Conservation (phyloP, 2,888 invertebrate species). For the Acanthosepion esculentum region DNA sequence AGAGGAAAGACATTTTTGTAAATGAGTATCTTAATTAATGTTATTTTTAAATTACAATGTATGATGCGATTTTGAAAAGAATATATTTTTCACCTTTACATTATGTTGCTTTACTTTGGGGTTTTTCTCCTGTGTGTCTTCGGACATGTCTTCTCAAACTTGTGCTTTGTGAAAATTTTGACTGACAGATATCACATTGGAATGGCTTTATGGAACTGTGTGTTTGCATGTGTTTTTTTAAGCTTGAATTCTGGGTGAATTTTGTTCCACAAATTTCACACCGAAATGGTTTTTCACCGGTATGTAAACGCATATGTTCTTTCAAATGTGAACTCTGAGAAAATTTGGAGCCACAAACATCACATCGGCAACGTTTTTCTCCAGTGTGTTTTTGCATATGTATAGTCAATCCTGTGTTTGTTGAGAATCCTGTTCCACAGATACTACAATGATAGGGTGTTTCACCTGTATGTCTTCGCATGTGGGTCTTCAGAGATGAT, state of each 20-base stretch:
- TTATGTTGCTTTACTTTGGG: no score
- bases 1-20: no score
- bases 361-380: conserved; percentile 73
- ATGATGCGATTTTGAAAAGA: conserved; percentile 73
- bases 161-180: no score
- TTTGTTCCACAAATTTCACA: conserved; percentile 72
- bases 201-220: no score
- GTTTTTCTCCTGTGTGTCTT: no score
- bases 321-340: conserved; percentile 72
- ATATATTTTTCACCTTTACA: no score
- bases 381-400: conserved; percentile 67
- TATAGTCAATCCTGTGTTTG: conserved; percentile 70
- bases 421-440: background rate
- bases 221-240: conserved; percentile 77
- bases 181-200: no score
- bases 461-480: no score
- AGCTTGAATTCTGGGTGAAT: conserved; percentile 70
- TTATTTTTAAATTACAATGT: conserved; percentile 54
- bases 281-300: conserved; percentile 74
- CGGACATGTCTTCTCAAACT: no score
- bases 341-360: conserved; percentile 71
- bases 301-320: conserved; percentile 77
- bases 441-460: no score
- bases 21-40: no score
- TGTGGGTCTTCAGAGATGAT: no score